Conservation (phyloP, 2,113 vertebrate species). For the Castor canadensis region DNA sequence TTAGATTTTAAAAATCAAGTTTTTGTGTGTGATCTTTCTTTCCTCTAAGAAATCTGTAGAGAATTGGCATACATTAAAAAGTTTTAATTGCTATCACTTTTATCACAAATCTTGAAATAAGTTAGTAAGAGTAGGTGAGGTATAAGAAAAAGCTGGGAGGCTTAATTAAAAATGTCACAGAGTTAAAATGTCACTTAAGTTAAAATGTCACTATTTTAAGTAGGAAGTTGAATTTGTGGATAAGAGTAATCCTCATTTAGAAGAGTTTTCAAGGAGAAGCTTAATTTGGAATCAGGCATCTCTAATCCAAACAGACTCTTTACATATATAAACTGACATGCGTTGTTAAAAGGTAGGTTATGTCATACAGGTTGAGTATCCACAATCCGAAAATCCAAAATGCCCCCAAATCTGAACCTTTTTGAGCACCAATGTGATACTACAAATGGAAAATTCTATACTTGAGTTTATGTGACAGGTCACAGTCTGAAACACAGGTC, state of each 20-base stretch:
- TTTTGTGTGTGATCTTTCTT: neutral
- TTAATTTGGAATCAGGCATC: conserved; percentile 28
- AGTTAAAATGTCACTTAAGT: neutral
- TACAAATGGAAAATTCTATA: neutral
- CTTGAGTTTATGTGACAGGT: neutral
- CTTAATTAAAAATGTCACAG: conserved; percentile 48
- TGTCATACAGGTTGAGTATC: neutral
- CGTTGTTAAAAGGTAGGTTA: neutral
- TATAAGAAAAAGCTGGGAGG: neutral
- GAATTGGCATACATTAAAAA: neutral
- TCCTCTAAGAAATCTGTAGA: neutral
- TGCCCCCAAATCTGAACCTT: neutral
- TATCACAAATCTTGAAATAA: conserved; percentile 2
- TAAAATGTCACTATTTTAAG: neutral
- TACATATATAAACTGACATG: conserved; percentile 28
- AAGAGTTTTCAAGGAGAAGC: conserved; percentile 49
- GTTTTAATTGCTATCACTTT: neutral
- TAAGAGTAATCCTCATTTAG: conserved; percentile 11
- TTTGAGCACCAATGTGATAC: neutral
- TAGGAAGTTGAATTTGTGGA: conserved; percentile 11
- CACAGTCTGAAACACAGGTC: neutral
- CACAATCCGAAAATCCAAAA: neutral
- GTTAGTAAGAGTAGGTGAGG: neutral
- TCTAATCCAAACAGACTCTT: conserved; percentile 20
- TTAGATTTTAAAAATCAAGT: conserved; percentile 33